phyloP scores from a whole-genome alignment of 2,113 vertebrate genomes.

The Canis aureus region DNA sequence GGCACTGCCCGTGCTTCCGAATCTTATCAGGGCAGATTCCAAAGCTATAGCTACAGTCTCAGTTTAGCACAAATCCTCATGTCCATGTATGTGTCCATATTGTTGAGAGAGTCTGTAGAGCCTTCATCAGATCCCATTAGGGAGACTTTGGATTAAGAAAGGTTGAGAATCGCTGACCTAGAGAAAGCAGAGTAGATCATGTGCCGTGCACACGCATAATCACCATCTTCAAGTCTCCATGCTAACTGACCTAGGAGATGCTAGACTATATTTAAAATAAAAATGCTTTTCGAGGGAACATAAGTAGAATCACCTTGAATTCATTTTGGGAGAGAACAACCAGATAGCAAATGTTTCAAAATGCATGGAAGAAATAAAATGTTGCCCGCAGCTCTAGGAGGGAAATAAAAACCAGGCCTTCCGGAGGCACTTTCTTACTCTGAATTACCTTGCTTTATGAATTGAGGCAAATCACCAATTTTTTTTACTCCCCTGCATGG shows the following conservation, averaged over 20 bases:
- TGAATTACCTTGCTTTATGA: conserved; percentile 37
- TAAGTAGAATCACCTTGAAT: conserved; percentile 66
- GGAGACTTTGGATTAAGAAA: not conserved
- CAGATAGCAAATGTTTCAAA: conserved; percentile 63
- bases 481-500: not conserved
- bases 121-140: not conserved
- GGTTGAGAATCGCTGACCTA: not conserved
- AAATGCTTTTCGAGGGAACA: conserved; percentile 35
- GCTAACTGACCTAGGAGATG: not conserved
- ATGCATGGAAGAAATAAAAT: conserved; percentile 55
- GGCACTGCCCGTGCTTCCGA: not conserved
- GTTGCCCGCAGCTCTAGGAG: not conserved
- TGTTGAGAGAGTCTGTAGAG: not conserved
- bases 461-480: not conserved
- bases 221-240: not conserved
- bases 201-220: not conserved
- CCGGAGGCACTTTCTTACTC: conserved; percentile 2
- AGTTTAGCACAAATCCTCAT: not conserved
- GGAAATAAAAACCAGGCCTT: conserved; percentile 58
- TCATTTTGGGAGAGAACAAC: conserved; percentile 68
- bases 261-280: not conserved
- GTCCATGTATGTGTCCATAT: no score
- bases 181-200: not conserved
- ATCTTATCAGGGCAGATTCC: not conserved
- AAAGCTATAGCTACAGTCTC: not conserved